Percentiles rank a stretch among this genome's conserved stretches.
phyloP scores from a whole-genome alignment of 2,113 vertebrate genomes.

The Chascanopsetta lugubris region DNA sequence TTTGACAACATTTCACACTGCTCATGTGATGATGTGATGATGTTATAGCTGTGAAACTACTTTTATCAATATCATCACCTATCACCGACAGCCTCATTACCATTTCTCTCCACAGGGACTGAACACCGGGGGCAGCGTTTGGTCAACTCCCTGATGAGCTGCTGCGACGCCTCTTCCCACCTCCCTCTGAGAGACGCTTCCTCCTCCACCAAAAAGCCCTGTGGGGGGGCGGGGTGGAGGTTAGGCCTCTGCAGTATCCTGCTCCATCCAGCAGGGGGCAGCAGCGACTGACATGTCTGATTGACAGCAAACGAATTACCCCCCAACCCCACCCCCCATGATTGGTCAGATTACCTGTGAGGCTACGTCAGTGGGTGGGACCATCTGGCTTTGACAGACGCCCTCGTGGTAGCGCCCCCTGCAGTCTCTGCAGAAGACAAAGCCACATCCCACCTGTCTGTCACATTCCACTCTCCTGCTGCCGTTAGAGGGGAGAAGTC shows the following conservation, averaged over 20 bases:
- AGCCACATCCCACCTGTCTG: slow-evolving; percentile 85
- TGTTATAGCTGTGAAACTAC: not conserved
- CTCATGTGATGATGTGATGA: not conserved
- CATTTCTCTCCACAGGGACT: slow-evolving; percentile 89
- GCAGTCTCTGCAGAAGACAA: slow-evolving; percentile 89
- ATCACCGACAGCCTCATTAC: slow-evolving; percentile 56
- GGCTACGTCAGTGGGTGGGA: slow-evolving; percentile 18
- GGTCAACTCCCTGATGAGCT: slow-evolving; percentile 87
- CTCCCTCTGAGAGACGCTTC: slow-evolving; percentile 82
- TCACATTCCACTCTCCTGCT: slow-evolving; percentile 83
- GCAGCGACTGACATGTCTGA: not conserved
- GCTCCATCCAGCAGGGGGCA: not conserved
- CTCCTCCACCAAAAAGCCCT: slow-evolving; percentile 84
- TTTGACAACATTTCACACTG: not conserved
- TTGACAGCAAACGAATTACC: not conserved
- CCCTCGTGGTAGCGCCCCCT: slow-evolving; percentile 86
- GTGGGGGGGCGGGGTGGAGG: slow-evolving; percentile 8
- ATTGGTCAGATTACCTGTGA: slow-evolving; percentile 60
- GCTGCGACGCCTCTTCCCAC: slow-evolving; percentile 88
- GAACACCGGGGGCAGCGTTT: slow-evolving; percentile 88
- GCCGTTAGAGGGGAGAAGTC: slow-evolving; percentile 83
- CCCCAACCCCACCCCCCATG: not conserved
- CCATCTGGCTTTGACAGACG: slow-evolving; percentile 33
- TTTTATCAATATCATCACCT: no score
- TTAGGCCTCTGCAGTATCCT: not conserved